Evolutionary conservation across 2,113 vertebrate genomes (phyloP).

Genomic region (Chaetodon auriga): DNA sequence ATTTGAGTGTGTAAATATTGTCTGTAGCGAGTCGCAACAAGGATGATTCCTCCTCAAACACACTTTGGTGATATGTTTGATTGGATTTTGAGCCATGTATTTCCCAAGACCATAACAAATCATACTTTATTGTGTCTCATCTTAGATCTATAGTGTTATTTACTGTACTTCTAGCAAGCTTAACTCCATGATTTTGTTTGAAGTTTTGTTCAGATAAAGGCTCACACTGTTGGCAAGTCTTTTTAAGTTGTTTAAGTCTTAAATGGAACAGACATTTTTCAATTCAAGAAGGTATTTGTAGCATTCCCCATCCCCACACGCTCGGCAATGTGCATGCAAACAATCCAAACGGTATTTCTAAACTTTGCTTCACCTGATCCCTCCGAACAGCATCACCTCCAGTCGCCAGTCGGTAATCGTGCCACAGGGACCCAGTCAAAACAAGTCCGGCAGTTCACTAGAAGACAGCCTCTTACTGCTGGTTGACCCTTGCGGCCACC

Average conservation of each 20-base stretch:
- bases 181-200: slow-evolving; percentile 71
- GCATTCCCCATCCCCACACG: slow-evolving; percentile 17
- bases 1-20: slow-evolving; percentile 85
- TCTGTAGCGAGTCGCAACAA: slow-evolving; percentile 76
- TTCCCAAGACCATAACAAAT: slow-evolving; percentile 82
- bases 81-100: slow-evolving; percentile 80
- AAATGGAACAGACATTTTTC: slow-evolving; percentile 52
- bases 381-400: slow-evolving; percentile 66
- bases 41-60: slow-evolving; percentile 82
- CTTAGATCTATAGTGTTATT: slow-evolving; percentile 76
- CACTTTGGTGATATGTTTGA: slow-evolving; percentile 82
- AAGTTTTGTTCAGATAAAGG: slow-evolving; percentile 72
- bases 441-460: slow-evolving; percentile 75
- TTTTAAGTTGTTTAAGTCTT: slow-evolving; percentile 68
- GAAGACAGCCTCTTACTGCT: slow-evolving; percentile 77
- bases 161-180: slow-evolving; percentile 67
- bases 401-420: slow-evolving; percentile 67
- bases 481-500: slow-evolving; percentile 75
- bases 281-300: slow-evolving; percentile 59
- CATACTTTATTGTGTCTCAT: slow-evolving; percentile 78
- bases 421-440: slow-evolving; percentile 79
- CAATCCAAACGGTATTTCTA: slow-evolving; percentile 67
- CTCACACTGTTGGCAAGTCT: slow-evolving; percentile 53
- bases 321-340: slow-evolving; percentile 24
- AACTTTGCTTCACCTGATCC: slow-evolving; percentile 73